Conservation (phyloP, 2,888 invertebrate genomes). For the Lydus trimaculatus region DNA sequence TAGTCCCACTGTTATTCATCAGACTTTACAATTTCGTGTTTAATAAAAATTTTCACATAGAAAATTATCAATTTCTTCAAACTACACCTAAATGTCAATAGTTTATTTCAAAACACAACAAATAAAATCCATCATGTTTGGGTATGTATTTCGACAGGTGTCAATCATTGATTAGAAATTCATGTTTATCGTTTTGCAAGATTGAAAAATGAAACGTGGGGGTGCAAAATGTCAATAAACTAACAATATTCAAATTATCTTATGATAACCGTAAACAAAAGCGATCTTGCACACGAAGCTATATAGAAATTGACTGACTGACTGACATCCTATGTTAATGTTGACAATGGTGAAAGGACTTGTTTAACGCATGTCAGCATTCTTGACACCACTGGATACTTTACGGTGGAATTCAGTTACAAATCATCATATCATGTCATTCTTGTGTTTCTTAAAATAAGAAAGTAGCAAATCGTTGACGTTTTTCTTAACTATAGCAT, state of each 20-base stretch:
- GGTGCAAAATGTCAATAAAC: not conserved
- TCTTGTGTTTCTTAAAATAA: too few relatives aligned
- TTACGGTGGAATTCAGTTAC: not conserved
- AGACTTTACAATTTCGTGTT: not conserved
- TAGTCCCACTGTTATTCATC: not conserved
- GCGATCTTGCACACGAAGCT: not conserved
- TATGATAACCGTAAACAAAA: not conserved
- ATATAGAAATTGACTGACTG: not conserved
- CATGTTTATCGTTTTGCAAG: not conserved
- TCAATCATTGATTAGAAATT: not conserved
- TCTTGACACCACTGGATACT: not conserved
- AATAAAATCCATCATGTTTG: too few relatives aligned
- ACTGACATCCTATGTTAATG: not conserved
- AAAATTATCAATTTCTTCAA: not conserved
- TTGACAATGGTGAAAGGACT: not conserved
- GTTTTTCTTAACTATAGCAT: too few relatives aligned
- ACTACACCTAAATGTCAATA: too few relatives aligned
- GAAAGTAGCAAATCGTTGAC: too few relatives aligned
- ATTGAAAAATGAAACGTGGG: not conserved
- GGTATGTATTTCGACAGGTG: not conserved
- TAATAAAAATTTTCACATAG: not conserved
- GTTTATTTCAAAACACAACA: too few relatives aligned
- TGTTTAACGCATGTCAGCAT: slow-evolving; percentile 6
- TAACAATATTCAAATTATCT: not conserved
- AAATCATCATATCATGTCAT: too few relatives aligned